Conservation (phyloP, 2,113 vertebrate genomes). For the Anoplopoma fimbria region DNA sequence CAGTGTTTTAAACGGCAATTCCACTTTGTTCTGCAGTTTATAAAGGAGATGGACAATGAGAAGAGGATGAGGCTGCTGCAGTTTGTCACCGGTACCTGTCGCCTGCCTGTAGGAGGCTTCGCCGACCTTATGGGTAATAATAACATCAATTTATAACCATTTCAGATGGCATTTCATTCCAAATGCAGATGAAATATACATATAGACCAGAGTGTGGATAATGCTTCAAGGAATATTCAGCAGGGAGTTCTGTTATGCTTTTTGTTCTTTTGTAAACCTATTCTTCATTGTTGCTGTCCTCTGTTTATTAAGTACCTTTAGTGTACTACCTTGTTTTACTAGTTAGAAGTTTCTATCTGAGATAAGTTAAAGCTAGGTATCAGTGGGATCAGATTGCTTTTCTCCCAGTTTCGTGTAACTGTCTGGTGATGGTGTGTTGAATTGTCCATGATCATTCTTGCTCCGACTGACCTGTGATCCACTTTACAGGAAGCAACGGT, state of each 20-base stretch:
- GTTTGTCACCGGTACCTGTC: constrained; percentile 97
- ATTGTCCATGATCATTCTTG: not conserved
- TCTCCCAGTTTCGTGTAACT: not conserved
- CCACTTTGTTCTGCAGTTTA: constrained; percentile 85
- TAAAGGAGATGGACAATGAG: constrained; percentile 99
- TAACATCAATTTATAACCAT: not conserved
- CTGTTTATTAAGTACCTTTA: not conserved
- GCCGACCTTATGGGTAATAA: constrained; percentile 95
- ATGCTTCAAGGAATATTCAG: not conserved
- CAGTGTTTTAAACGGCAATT: too few relatives aligned
- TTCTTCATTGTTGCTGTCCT: not conserved
- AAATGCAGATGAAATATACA: not conserved
- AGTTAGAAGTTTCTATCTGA: not conserved
- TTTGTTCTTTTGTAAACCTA: not conserved
- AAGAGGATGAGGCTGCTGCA: constrained; percentile 98
- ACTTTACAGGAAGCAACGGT: constrained; percentile 92
- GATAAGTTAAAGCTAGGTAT: not conserved
- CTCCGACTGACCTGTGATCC: not conserved
- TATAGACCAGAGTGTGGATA: not conserved
- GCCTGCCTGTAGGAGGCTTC: constrained; percentile 97
- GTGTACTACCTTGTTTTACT: not conserved
- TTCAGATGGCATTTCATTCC: not conserved
- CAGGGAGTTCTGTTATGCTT: not conserved
- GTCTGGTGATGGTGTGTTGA: not conserved
- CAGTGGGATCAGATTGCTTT: not conserved